Percentiles rank a stretch among this genome's conserved stretches.
Conservation (phyloP, 2,888 invertebrate species). For the Polydrusus pterygomalis region DNA sequence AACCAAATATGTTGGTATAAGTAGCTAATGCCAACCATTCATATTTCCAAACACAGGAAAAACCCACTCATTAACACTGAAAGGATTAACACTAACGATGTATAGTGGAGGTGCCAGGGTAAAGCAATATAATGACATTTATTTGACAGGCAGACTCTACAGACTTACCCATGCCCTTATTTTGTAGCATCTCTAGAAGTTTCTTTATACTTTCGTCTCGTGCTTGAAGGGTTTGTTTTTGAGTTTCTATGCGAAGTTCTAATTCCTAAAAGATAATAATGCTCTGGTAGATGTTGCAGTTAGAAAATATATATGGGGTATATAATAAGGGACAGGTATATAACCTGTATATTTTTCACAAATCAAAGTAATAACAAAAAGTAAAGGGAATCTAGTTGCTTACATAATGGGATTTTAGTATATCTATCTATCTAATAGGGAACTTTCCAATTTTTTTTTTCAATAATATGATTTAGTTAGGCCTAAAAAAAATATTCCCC, state of each 20-base stretch:
- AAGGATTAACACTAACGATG: constrained; percentile 41
- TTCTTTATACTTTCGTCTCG: constrained; percentile 99
- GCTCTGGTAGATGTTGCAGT: no score
- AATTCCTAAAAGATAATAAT: constrained; percentile 83
- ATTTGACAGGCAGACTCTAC: constrained; percentile 55
- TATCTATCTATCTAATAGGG: no score
- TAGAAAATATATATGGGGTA: no score
- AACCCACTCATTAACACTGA: constrained; percentile 14
- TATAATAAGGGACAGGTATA: no score
- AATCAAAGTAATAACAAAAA: no score
- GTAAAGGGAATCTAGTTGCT: no score
- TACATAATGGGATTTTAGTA: no score
- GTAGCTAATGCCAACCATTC: background rate
- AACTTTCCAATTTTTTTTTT: no score
- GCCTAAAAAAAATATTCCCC: no score
- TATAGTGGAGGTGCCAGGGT: constrained; percentile 57
- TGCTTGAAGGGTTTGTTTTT: constrained; percentile 97
- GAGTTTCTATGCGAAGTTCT: constrained; percentile 97
- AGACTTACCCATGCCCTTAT: constrained; percentile 94
- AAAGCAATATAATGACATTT: constrained; percentile 56
- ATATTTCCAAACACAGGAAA: background rate
- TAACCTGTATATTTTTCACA: no score
- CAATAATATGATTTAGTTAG: no score
- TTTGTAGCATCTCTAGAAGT: constrained; percentile 98
- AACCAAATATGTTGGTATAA: no score